Percentiles rank a stretch among this genome's conserved stretches.
phyloP scores from a whole-genome alignment of 2,888 invertebrate genomes.

The Hybos culiciformis region DNA sequence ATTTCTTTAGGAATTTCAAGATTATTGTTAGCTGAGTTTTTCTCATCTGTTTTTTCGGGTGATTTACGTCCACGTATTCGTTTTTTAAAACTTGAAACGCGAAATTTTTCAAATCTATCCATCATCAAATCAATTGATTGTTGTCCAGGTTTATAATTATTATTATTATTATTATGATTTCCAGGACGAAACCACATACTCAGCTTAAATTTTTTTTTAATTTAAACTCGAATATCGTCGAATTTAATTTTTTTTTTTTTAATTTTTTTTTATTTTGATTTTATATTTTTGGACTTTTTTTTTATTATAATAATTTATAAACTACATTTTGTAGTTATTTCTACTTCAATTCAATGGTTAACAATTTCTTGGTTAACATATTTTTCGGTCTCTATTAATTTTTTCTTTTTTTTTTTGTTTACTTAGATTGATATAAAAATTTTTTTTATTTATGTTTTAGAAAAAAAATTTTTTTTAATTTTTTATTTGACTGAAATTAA shows the following conservation, averaged over 20 bases:
- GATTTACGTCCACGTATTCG: conserved; percentile 19
- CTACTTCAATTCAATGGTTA: too few relatives aligned
- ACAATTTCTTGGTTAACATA: too few relatives aligned
- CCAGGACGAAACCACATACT: conserved; percentile 16
- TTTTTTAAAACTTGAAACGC: conserved; percentile 18
- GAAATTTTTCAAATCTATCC: conserved; percentile 16
- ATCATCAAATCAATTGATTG: conserved; percentile 8
- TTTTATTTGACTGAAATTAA: too few relatives aligned
- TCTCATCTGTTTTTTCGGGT: conserved; percentile 9
- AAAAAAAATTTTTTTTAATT: too few relatives aligned
- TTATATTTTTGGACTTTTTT: too few relatives aligned
- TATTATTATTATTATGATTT: background rate
- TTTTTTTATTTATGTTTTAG: too few relatives aligned
- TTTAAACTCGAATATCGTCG: background rate
- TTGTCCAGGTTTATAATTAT: background rate
- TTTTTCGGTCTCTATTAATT: too few relatives aligned
- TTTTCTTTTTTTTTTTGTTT: too few relatives aligned
- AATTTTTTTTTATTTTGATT: background rate
- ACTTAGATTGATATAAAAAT: too few relatives aligned
- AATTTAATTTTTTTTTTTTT: background rate
- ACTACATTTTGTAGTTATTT: too few relatives aligned
- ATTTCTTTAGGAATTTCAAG: background rate
- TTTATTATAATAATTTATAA: too few relatives aligned
- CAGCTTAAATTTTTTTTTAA: background rate
- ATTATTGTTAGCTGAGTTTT: conserved; percentile 2